These are phyloP conservation scores for Hydrozoanthus gracilis DNA, from an alignment of 92 coral and sea anemone species.

Conservation along the genomic window DNA sequence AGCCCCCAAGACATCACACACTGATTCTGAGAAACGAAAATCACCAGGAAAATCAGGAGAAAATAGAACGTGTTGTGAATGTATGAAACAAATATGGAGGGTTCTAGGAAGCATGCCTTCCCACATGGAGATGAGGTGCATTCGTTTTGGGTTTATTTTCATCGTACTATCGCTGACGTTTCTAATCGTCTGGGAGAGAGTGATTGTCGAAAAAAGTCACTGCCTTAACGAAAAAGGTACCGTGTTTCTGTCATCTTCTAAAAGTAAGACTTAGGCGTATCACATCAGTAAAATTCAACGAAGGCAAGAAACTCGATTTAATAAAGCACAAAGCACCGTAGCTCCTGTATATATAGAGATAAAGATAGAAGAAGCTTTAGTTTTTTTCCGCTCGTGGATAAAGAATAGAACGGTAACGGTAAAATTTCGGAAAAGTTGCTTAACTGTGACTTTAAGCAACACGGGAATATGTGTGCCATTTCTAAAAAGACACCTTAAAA, in stretches of 20 bases:
- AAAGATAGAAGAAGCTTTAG: too few relatives aligned
- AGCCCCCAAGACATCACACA: not conserved
- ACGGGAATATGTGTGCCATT: too few relatives aligned
- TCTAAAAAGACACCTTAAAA: too few relatives aligned
- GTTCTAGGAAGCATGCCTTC: conserved; percentile 12
- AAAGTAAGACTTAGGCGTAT: not conserved
- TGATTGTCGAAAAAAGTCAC: not conserved
- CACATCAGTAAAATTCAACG: not conserved
- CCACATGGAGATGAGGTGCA: not conserved
- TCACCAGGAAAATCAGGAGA: not conserved
- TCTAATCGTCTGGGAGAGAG: conserved; percentile 13
- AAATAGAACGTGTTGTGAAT: not conserved
- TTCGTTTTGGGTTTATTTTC: not conserved
- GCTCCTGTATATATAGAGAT: too few relatives aligned
- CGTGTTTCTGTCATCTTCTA: not conserved
- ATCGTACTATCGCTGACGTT: not conserved
- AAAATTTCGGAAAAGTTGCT: too few relatives aligned
- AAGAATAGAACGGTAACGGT: too few relatives aligned
- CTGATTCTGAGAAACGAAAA: not conserved
- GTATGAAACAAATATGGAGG: not conserved
- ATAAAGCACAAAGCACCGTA: not conserved
- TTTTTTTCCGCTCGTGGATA: too few relatives aligned
- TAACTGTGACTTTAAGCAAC: too few relatives aligned
- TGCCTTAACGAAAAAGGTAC: not conserved
- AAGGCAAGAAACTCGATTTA: not conserved